phyloP scores from a whole-genome alignment of 2,113 vertebrate species.

The Caranx melampygus region DNA sequence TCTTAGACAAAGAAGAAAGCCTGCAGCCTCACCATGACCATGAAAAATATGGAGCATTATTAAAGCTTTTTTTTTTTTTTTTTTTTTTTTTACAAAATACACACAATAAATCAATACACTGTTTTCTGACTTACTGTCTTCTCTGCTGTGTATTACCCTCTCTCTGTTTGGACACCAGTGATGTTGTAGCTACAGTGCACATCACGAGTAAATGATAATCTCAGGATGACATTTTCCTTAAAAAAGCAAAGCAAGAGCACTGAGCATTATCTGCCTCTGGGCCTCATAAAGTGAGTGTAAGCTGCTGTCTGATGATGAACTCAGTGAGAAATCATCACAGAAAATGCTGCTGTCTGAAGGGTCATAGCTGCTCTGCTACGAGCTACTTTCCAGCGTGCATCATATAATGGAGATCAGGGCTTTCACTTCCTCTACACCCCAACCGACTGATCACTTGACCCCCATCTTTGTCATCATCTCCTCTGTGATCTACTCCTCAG shows the following conservation, averaged over 20 bases:
- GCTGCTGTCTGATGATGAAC: no score
- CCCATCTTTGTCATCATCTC: not conserved
- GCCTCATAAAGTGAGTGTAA: not conserved
- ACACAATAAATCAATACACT: no score
- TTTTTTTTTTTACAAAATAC: not conserved
- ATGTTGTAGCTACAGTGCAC: not conserved
- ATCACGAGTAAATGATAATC: no score
- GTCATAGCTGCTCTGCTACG: not conserved
- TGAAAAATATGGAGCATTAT: not conserved
- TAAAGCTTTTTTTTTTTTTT: no score
- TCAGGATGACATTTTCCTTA: no score
- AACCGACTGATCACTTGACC: not conserved
- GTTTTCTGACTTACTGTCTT: not conserved
- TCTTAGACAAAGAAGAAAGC: not conserved
- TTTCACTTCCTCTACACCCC: not conserved
- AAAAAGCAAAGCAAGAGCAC: not conserved
- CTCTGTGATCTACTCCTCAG: not conserved
- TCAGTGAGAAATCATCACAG: no score
- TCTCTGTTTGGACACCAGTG: not conserved
- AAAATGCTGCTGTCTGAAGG: not conserved
- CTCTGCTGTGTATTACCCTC: not conserved
- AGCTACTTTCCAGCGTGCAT: not conserved
- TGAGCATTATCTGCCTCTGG: not conserved
- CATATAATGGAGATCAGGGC: not conserved
- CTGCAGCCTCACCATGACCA: not conserved